Conservation (phyloP, 2,888 invertebrate genomes). For the Synanthedon myopaeformis region DNA sequence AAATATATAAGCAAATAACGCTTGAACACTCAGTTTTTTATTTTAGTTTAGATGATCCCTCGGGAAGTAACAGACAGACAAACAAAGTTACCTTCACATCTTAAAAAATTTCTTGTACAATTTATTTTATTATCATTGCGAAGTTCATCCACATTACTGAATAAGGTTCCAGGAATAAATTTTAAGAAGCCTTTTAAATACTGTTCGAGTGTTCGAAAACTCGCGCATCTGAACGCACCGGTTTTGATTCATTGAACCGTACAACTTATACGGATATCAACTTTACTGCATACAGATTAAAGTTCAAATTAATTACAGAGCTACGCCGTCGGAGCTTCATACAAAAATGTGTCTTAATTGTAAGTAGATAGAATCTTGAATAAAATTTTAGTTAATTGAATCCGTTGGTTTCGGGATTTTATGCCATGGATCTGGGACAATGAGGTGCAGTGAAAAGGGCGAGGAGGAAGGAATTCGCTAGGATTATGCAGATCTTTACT, state of each 20-base stretch:
- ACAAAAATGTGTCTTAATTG: neutral
- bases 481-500: constrained; percentile 33
- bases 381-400: constrained; percentile 24
- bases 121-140: no score
- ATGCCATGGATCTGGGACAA: constrained; percentile 46
- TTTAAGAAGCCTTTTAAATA: constrained; percentile 29
- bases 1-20: no score
- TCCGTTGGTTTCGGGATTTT: constrained; percentile 61
- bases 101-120: no score
- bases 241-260: constrained; percentile 44
- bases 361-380: neutral
- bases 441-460: constrained; percentile 18
- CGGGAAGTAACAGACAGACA: no score
- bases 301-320: constrained; percentile 16
- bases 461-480: constrained; percentile 13
- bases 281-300: constrained; percentile 16
- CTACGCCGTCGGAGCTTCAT: neutral
- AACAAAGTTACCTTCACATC: no score
- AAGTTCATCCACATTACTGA: no score
- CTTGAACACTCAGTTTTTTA: no score
- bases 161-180: neutral
- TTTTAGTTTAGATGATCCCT: no score
- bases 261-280: constrained; percentile 21
- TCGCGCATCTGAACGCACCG: constrained; percentile 39
- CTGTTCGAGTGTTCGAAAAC: constrained; percentile 37